Evolutionary conservation across 2,888 invertebrate species (phyloP).

Genomic region (Taenaris catops): DNA sequence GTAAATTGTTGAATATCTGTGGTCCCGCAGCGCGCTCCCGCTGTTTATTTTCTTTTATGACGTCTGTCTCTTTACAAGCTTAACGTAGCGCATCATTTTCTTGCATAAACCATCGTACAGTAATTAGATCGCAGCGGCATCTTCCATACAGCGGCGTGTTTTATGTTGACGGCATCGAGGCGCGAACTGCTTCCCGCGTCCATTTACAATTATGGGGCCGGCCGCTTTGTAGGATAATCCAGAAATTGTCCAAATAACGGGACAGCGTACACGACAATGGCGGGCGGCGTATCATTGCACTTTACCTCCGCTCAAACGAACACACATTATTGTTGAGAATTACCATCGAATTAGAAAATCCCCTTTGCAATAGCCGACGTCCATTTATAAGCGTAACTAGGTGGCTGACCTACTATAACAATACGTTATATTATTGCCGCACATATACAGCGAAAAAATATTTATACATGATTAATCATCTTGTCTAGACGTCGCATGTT

Average conservation of each 20-base stretch:
- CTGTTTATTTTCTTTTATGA: slow-evolving; percentile 61
- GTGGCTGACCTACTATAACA: slow-evolving; percentile 57
- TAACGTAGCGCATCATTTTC: slow-evolving; percentile 49
- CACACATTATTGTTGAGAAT: slow-evolving; percentile 65
- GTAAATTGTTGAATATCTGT: slow-evolving; percentile 17
- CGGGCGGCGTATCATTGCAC: slow-evolving; percentile 67
- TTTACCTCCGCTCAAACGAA: slow-evolving; percentile 57
- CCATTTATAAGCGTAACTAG: slow-evolving; percentile 67
- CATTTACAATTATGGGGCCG: slow-evolving; percentile 45
- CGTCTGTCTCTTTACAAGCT: slow-evolving; percentile 44
- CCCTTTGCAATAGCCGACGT: slow-evolving; percentile 49
- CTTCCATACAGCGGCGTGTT: slow-evolving; percentile 48
- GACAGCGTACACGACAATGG: slow-evolving; percentile 48
- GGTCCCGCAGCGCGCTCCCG: slow-evolving; percentile 40
- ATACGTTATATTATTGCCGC: slow-evolving; percentile 22
- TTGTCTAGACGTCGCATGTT: slow-evolving; percentile 40
- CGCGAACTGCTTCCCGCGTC: slow-evolving; percentile 67
- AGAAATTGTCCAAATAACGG: slow-evolving; percentile 65
- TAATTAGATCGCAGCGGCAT: slow-evolving; percentile 58
- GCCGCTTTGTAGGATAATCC: slow-evolving; percentile 71
- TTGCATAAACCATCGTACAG: slow-evolving; percentile 59
- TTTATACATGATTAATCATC: slow-evolving; percentile 26
- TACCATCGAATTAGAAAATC: slow-evolving; percentile 69
- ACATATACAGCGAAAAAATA: slow-evolving; percentile 11
- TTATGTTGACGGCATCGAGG: slow-evolving; percentile 65